phyloP scores from a whole-genome alignment of 2,888 invertebrate genomes.

The Ametastegia equiseti region DNA sequence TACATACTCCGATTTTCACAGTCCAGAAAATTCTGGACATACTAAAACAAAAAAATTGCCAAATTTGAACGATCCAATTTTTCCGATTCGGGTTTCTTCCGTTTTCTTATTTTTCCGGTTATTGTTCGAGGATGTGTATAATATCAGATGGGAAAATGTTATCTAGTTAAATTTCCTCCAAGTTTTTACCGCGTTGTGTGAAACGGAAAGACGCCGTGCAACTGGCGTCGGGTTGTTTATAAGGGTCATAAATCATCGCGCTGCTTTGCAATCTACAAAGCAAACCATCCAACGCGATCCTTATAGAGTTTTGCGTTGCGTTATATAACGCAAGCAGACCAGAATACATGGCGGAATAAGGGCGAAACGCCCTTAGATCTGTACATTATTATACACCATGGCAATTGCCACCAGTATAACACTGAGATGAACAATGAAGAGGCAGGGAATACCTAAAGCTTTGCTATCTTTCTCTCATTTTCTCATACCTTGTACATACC shows the following conservation, averaged over 20 bases:
- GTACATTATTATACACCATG: conserved; percentile 8
- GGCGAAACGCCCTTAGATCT: conserved; percentile 7
- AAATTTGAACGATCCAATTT: too few relatives aligned
- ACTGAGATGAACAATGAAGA: conserved; percentile 27
- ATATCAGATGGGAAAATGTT: background rate
- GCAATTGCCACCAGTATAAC: background rate
- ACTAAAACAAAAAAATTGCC: background rate
- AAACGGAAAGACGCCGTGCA: conserved; percentile 7
- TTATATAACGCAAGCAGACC: background rate
- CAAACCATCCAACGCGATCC: conserved; percentile 33
- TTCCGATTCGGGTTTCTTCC: too few relatives aligned
- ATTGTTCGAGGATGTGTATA: background rate
- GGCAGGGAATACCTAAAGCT: background rate
- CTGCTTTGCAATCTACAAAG: conserved; percentile 38
- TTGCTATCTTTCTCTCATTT: background rate
- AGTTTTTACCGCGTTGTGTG: background rate
- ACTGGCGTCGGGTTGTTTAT: conserved; percentile 31
- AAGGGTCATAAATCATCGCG: conserved; percentile 35
- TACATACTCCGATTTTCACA: background rate
- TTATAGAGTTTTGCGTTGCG: conserved; percentile 5
- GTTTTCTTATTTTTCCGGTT: background rate
- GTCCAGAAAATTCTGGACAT: background rate
- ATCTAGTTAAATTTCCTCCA: conserved; percentile 10
- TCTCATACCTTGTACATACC: background rate
- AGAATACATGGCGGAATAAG: background rate